Evolutionary conservation across 2,888 invertebrate genomes (phyloP).

Genomic region (Agapostemon virescens): DNA sequence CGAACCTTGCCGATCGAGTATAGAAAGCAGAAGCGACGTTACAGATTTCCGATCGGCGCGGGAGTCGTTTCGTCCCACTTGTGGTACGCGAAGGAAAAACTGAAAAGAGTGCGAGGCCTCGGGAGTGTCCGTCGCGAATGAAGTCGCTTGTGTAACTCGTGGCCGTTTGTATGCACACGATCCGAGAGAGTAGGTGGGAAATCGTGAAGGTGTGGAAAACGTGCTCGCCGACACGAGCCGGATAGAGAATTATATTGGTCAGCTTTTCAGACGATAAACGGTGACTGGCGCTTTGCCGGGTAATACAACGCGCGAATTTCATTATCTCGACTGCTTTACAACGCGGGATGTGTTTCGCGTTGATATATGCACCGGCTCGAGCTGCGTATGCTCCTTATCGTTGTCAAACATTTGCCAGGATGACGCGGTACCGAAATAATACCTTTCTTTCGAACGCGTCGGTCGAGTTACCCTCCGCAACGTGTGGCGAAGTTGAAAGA

Average conservation of each 20-base stretch:
- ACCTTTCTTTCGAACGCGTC: slow-evolving; percentile 11
- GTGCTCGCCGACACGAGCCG: slow-evolving; percentile 11
- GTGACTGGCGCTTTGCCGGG: slow-evolving; percentile 51
- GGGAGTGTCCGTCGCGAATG: background rate
- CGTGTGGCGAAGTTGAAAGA: background rate
- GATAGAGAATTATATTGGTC: slow-evolving; percentile 39
- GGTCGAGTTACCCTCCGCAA: background rate
- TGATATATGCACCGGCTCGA: slow-evolving; percentile 50
- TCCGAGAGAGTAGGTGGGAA: background rate
- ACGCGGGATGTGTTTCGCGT: slow-evolving; percentile 40
- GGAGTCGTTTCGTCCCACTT: background rate
- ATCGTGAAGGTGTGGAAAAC: slow-evolving; percentile 14
- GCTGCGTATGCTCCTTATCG: slow-evolving; percentile 55
- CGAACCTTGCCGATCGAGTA: too few species aligned
- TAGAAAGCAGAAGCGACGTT: too few species aligned
- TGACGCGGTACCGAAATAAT: slow-evolving; percentile 31
- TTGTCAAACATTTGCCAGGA: slow-evolving; percentile 48
- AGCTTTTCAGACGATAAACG: slow-evolving; percentile 38
- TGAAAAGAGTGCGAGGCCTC: background rate
- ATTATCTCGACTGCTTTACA: slow-evolving; percentile 65
- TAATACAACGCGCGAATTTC: slow-evolving; percentile 37
- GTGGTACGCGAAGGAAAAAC: background rate
- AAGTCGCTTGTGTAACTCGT: background rate
- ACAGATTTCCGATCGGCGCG: too few species aligned
- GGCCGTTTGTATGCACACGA: background rate